Base-by-base conservation (phyloP, 2,113 vertebrate species). In the Cyphomyrus discorhynchus region DNA sequence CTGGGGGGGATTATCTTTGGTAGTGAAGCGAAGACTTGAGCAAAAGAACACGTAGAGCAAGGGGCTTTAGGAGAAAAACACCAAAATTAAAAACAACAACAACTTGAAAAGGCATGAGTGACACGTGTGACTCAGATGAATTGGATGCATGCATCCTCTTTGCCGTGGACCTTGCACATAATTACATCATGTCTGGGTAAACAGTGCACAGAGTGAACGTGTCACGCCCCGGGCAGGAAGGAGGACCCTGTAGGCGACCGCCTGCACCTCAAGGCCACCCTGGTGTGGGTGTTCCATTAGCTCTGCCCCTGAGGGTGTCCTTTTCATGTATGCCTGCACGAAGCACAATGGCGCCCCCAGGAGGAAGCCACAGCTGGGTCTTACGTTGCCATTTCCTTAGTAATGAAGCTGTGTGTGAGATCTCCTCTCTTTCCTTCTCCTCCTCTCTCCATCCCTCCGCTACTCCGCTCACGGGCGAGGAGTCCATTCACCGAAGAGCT, bases 101-200 rank as follows among this genome's bases (percentile, higher is more conserved):
- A 87, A 87, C 47, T 56, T 56, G 10, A 52, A 80, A 77, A 80
- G 88, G 66, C 70, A 19, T 15, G 21, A 46, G 31, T 58, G 80
- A 56, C 15, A 58, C 24, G 50, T 89, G 13, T 70, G 58, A 82
- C 35, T 82, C 52, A 53, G 49, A 53, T 31, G 45, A 56, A 89
- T 56, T 6, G 39, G 77, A 84, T 62, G 42, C 39, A 58, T 58
- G 88, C 5, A 77, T 42, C 19, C 15, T 45, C 39, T 85, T 35
- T 39, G 80, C 50, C 52, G 42, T 89, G 88, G 90, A 89, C 90
- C 92, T 95, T 95, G 91, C 93, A 92, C 92, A 87, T 93, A 92
- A 92, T 96, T 95, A 93, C 95, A 95, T 95, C 94, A 96, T 92
- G 94, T 93, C 93, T 91, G 83, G 88, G 91, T 93, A 92, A 94